phyloP scores from a whole-genome alignment of 2,888 invertebrate genomes.

The Rhaphigaster nebulosa region DNA sequence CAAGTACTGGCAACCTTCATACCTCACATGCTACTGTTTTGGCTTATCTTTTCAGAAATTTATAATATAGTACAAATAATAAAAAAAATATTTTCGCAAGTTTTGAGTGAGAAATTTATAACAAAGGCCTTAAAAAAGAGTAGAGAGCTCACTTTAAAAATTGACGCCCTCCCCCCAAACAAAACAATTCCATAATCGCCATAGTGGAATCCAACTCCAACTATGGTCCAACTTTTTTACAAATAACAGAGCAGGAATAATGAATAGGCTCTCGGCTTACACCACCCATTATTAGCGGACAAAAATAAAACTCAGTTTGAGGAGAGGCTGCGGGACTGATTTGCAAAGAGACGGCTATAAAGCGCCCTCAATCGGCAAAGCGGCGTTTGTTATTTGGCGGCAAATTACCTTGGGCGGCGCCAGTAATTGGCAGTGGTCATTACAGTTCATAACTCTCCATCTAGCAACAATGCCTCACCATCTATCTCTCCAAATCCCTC shows the following conservation, averaged over 20 bases:
- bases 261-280: background rate
- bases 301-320: slow-evolving; percentile 16
- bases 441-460: slow-evolving; percentile 49
- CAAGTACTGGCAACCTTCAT: too few relatives aligned
- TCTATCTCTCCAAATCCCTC: slow-evolving; percentile 32
- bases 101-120: too few relatives aligned
- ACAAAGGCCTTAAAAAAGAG: background rate
- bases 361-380: slow-evolving; percentile 29
- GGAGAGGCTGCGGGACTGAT: background rate
- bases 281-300: background rate
- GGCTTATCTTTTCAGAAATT: too few relatives aligned
- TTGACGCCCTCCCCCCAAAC: background rate
- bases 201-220: slow-evolving; percentile 3
- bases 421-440: slow-evolving; percentile 40
- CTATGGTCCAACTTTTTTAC: background rate
- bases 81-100: too few relatives aligned
- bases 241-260: background rate
- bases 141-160: background rate
- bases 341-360: slow-evolving; percentile 1
- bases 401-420: slow-evolving; percentile 26
- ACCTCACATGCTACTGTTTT: too few relatives aligned
- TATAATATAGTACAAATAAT: too few relatives aligned
- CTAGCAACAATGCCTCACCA: slow-evolving; percentile 21
- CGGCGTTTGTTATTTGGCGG: slow-evolving; percentile 48
- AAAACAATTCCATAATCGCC: background rate